phyloP scores from a whole-genome alignment of 2,797 vertebrate species.

The Arctocebus calabarensis region DNA sequence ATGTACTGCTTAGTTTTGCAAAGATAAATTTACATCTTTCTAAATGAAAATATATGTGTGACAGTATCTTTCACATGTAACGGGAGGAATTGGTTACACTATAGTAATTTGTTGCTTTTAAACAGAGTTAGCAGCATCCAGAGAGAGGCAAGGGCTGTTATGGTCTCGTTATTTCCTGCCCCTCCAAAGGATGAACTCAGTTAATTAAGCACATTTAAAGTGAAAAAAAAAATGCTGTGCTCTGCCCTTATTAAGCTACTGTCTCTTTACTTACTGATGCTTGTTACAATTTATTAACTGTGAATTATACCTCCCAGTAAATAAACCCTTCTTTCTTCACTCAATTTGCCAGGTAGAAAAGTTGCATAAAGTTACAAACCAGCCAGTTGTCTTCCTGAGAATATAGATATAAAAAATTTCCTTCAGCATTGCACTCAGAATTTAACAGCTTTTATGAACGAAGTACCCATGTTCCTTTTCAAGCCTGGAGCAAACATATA shows the following conservation, averaged over 20 bases:
- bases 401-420: conserved; percentile 23
- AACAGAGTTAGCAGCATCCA: conserved; percentile 58
- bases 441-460: conserved; percentile 49
- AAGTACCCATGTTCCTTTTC: conserved; percentile 51
- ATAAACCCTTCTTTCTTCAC: conserved; percentile 59
- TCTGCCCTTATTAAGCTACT: conserved; percentile 10
- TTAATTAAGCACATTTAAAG: conserved; percentile 71
- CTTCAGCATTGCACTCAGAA: conserved; percentile 33
- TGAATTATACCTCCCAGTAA: conserved; percentile 43
- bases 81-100: conserved; percentile 43
- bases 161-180: conserved; percentile 69
- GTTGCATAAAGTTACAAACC: conserved; percentile 16
- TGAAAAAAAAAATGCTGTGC: neutral
- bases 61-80: conserved; percentile 48
- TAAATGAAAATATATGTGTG: conserved; percentile 52
- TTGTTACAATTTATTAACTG: conserved; percentile 71
- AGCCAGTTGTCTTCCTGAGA: conserved; percentile 41
- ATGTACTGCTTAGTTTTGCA: neutral
- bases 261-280: conserved; percentile 55
- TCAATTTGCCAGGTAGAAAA: conserved; percentile 44
- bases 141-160: conserved; percentile 47
- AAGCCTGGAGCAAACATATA: conserved; percentile 59
- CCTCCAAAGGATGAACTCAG: conserved; percentile 53
- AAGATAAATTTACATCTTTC: conserved; percentile 45
- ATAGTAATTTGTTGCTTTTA: conserved; percentile 29